Conservation (phyloP, 2,888 invertebrate genomes). For the Cryptus armator region DNA sequence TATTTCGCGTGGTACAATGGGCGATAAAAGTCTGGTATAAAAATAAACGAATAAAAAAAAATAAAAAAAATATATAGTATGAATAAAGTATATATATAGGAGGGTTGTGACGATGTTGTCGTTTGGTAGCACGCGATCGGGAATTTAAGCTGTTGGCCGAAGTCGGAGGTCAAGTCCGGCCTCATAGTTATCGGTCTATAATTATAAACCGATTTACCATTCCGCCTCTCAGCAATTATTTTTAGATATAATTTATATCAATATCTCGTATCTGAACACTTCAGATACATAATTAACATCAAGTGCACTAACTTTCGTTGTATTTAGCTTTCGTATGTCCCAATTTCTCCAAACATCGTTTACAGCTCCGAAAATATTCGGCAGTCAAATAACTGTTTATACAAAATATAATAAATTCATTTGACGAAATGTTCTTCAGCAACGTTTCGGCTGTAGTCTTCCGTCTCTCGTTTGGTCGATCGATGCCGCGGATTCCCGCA, state of each 20-base stretch:
- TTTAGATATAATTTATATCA: background rate
- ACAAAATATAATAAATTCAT: background rate
- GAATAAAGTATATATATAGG: background rate
- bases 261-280: background rate
- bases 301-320: background rate
- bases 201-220: conserved; percentile 55
- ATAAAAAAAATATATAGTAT: background rate
- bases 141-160: conserved; percentile 26
- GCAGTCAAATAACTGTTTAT: background rate
- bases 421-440: background rate
- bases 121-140: conserved; percentile 57
- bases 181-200: conserved; percentile 43
- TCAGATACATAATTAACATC: background rate
- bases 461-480: background rate
- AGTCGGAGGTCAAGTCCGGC: conserved; percentile 59
- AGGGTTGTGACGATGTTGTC: conserved; percentile 6
- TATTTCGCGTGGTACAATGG: background rate
- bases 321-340: background rate
- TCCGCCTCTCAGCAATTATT: conserved; percentile 9
- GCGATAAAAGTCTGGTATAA: background rate
- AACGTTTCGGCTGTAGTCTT: background rate
- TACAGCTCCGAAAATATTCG: background rate
- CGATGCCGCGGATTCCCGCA: background rate
- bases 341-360: background rate
- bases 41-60: background rate